Conservation (phyloP, 2,113 vertebrate genomes). For the Eretmochelys imbricata region DNA sequence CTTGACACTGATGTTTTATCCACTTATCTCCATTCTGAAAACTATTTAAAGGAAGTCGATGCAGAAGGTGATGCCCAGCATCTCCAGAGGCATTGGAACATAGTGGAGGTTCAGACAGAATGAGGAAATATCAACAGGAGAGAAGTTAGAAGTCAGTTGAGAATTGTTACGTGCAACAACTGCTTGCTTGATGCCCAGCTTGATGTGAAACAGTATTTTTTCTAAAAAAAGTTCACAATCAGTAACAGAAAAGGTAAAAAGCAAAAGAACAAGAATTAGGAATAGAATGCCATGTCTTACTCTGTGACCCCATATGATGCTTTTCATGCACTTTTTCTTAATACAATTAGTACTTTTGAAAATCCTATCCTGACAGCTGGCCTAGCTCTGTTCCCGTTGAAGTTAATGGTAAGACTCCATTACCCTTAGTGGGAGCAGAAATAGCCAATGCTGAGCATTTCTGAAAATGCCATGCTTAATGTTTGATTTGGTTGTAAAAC, state of each 20-base stretch:
- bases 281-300: neutral
- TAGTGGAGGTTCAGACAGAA: no score
- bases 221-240: neutral
- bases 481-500: no score
- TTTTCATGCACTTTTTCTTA: no score
- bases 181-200: neutral
- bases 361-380: no score
- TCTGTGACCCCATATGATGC: neutral
- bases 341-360: no score
- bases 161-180: neutral
- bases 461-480: no score
- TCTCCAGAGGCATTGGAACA: no score
- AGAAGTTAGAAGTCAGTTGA: neutral
- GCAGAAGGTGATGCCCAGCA: neutral
- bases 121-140: no score
- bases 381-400: no score
- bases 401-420: no score
- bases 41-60: neutral
- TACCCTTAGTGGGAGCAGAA: no score
- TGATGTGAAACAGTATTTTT: neutral
- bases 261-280: neutral
- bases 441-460: no score
- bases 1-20: neutral
- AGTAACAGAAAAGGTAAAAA: neutral
- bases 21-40: neutral